Evolutionary conservation across 2,888 invertebrate species (phyloP).

Genomic region (Leistus spinibarbis): DNA sequence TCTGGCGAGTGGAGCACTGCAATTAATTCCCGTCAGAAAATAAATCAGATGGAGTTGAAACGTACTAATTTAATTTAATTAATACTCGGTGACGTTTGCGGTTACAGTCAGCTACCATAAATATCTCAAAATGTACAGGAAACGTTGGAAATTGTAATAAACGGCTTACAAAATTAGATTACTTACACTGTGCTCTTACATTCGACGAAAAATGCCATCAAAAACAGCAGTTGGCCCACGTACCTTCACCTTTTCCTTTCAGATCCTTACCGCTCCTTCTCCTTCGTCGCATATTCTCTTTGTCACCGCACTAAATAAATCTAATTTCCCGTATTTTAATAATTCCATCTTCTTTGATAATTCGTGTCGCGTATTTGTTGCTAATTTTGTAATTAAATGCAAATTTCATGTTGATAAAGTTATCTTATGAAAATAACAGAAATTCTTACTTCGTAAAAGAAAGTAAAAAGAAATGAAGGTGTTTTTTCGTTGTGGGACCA

Average conservation of each 20-base stretch:
- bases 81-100: slow-evolving; percentile 43
- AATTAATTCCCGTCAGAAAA: slow-evolving; percentile 48
- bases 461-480: too few relatives aligned
- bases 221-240: neutral
- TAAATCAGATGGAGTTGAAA: slow-evolving; percentile 48
- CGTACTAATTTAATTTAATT: slow-evolving; percentile 49
- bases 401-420: too few relatives aligned
- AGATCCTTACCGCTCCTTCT: neutral
- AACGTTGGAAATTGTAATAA: slow-evolving; percentile 10
- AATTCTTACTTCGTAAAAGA: too few relatives aligned
- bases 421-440: too few relatives aligned
- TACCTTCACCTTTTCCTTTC: neutral
- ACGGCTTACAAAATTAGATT: slow-evolving; percentile 22
- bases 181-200: slow-evolving; percentile 5
- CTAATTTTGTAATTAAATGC: too few relatives aligned
- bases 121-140: slow-evolving; percentile 26
- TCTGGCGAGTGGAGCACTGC: slow-evolving; percentile 42
- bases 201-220: slow-evolving; percentile 4
- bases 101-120: slow-evolving; percentile 25
- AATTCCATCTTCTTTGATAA: neutral
- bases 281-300: neutral
- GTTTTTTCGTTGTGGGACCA: too few relatives aligned
- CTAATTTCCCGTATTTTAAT: slow-evolving; percentile 1
- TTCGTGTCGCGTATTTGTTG: neutral
- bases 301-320: neutral